Evolutionary conservation across 2,888 invertebrate genomes (phyloP).

Genomic region (Aphrophora alni): DNA sequence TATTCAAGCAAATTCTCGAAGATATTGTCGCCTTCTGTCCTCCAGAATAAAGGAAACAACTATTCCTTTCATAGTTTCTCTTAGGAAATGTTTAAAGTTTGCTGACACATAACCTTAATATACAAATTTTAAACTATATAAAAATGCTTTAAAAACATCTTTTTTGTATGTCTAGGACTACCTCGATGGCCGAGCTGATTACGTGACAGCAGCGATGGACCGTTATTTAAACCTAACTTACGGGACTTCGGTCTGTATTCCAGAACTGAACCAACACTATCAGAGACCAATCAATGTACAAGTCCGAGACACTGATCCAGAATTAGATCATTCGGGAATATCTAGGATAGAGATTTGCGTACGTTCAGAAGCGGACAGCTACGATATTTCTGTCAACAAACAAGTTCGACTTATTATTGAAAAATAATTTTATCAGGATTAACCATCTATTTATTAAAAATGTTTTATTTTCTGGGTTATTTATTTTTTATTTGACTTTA

Average conservation of each 20-base stretch:
- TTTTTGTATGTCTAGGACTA: no score
- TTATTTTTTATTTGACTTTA: no score
- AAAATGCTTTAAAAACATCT: no score
- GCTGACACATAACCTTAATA: no score
- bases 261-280: constrained; percentile 61
- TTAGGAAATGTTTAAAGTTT: no score
- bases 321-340: constrained; percentile 57
- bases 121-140: no score
- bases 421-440: not conserved
- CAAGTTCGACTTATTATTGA: constrained; percentile 22
- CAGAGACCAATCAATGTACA: constrained; percentile 57
- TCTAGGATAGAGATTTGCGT: constrained; percentile 62
- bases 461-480: no score
- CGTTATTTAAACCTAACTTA: constrained; percentile 58
- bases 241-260: constrained; percentile 60
- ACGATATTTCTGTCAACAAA: constrained; percentile 60
- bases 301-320: constrained; percentile 58
- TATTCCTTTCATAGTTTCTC: no score
- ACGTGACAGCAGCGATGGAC: constrained; percentile 62
- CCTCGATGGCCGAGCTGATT: constrained; percentile 59
- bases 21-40: no score
- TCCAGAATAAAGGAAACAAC: no score
- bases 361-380: constrained; percentile 61
- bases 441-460: not conserved
- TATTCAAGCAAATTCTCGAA: no score